Evolutionary conservation across 2,113 vertebrate genomes (phyloP), one percentile per base, ranked within the genome.

Genomic region (Gambusia holbrooki): DNA sequence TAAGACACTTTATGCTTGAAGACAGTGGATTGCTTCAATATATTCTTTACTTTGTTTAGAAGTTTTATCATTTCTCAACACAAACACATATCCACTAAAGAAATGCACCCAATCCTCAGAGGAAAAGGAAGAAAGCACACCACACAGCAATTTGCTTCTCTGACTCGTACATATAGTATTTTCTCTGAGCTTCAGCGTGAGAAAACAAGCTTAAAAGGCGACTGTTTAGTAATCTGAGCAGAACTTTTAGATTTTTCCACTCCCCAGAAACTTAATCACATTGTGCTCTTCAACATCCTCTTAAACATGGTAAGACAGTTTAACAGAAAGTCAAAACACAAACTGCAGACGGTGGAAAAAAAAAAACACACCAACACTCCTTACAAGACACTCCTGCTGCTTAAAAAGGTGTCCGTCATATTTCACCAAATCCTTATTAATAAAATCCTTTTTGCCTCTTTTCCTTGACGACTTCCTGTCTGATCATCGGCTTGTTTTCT

Each of bases 401-500:
- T 75, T 69, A 71, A 79, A 73, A 35, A 69, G 60, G 51, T 27
- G 15, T 42, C 51, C 74, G 66, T 77, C 70, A 71, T 28, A 66
- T 33, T 42, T 29, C 7, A 37, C 32, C 0, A 12, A 15, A 27
- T 81, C 66, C 28, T 48, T 29, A n/a, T 71, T 40, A 60, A 58
- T 10, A 67, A 74, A 62, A 0, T 28, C n/a, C 40, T 28, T 19
- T 66, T 30, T 69, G 25, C 37, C 42, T 12, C 2, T 73, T 40
- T 64, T 33, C 40, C 4, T 71, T 60, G 12, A 33, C 17, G 28
- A 30, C 15, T 78, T 66, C 66, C 69, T 82, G 62, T 81, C 68
- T 80, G 71, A 67, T 78, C 70, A 69, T 77, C 48, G 67, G 67
- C 86, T 88, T 65, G 79, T 84, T 87, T 81, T 83, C 75, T 82